Percentiles rank a stretch among this genome's conserved stretches.
These are phyloP conservation scores for Cyprinodon brontotheroides DNA, from an alignment of 2,113 vertebrate genomes.

Conservation along the genomic window DNA sequence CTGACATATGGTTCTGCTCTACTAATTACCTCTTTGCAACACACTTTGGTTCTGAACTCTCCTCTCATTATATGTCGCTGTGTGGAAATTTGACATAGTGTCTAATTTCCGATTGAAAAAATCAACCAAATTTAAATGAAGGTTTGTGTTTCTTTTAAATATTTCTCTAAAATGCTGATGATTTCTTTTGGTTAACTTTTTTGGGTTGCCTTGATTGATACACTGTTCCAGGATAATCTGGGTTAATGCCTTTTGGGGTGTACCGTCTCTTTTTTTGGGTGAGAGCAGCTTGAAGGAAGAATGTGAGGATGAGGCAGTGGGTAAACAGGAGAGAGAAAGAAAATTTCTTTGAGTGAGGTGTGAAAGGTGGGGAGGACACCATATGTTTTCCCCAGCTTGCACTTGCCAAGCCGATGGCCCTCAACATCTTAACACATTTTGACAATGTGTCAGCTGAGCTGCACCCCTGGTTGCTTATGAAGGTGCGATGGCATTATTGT, in stretches of 20 bases:
- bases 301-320: conserved; percentile 31
- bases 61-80: not conserved
- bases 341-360: not conserved
- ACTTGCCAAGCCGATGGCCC: conserved; percentile 77
- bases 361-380: conserved; percentile 50
- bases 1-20: conserved; percentile 76
- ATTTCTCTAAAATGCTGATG: not conserved
- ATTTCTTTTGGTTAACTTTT: not conserved
- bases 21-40: conserved; percentile 51
- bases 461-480: conserved; percentile 71
- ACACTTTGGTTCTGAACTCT: conserved; percentile 7
- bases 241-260: conserved; percentile 39
- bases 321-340: conserved; percentile 1
- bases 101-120: not conserved
- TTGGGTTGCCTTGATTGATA: not conserved
- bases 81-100: not conserved
- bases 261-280: conserved; percentile 50
- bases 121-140: not conserved
- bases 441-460: conserved; percentile 85
- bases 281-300: conserved; percentile 29
- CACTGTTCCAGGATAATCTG: conserved; percentile 66
- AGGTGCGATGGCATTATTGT: conserved; percentile 54
- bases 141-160: not conserved
- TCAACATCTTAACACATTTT: conserved; percentile 84
- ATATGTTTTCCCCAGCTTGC: conserved; percentile 86